A percentile compares a stretch with the other conserved stretches of the same genome.
These are phyloP conservation scores for Dinomys branickii DNA, from an alignment of 2,113 vertebrate genomes.

Conservation along the genomic window DNA sequence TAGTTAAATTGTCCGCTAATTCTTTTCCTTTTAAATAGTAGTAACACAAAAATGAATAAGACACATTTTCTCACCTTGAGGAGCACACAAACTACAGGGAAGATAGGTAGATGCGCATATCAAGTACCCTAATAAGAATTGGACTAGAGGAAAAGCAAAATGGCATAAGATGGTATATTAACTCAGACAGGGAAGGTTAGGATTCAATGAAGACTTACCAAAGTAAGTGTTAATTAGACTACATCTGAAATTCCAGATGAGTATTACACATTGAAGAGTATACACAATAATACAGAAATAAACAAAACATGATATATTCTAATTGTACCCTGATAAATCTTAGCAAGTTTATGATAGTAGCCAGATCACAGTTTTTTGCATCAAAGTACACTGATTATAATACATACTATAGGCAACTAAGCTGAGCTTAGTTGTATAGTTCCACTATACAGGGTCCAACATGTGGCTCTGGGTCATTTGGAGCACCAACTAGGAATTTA, in stretches of 20 bases:
- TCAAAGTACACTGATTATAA: background rate
- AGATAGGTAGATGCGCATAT: background rate
- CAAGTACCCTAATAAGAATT: background rate
- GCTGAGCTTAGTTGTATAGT: background rate
- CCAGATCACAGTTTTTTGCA: background rate
- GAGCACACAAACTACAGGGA: background rate
- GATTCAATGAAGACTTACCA: background rate
- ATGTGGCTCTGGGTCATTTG: background rate
- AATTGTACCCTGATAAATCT: background rate
- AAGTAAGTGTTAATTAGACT: background rate
- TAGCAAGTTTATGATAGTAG: background rate
- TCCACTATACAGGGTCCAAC: background rate
- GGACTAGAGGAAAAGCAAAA: background rate
- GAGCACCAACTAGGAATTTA: background rate
- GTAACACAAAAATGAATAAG: background rate
- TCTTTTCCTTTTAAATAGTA: background rate
- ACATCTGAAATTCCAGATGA: background rate
- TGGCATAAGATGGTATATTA: background rate
- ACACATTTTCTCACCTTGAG: background rate
- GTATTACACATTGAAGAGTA: background rate
- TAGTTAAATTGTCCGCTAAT: background rate
- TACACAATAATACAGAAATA: background rate
- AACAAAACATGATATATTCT: background rate
- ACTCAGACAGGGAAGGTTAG: background rate
- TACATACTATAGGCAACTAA: slow-evolving; percentile 5